phyloP scores from a whole-genome alignment of 2,888 invertebrate genomes.

The Nomada ferruginata region DNA sequence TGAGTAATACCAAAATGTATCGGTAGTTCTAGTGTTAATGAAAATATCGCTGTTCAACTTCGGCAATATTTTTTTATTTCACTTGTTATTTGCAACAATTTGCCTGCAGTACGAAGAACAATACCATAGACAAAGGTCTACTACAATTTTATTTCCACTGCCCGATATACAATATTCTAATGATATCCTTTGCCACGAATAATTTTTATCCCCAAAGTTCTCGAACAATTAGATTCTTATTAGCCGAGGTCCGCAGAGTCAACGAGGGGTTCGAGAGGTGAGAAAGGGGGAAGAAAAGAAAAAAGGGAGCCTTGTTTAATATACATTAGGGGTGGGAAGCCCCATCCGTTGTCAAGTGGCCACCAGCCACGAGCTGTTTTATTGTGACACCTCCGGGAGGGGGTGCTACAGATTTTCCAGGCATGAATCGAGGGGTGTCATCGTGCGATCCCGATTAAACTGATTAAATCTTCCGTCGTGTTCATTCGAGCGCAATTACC shows the following conservation, averaged over 20 bases:
- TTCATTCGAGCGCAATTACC: conserved; percentile 79
- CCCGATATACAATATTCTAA: no score
- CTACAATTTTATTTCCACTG: no score
- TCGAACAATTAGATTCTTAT: conserved; percentile 76
- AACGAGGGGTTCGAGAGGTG: background rate
- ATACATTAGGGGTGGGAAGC: conserved; percentile 75
- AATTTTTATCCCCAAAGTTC: conserved; percentile 45
- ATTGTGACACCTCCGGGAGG: conserved; percentile 78
- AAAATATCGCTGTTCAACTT: no score
- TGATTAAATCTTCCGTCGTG: conserved; percentile 68
- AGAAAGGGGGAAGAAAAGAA: conserved; percentile 40
- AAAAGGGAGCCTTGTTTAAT: conserved; percentile 66
- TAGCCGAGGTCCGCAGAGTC: conserved; percentile 54
- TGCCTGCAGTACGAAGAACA: no score
- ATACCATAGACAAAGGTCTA: no score
- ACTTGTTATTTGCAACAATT: no score
- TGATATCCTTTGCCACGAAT: background rate
- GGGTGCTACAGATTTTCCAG: conserved; percentile 69
- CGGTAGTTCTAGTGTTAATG: no score
- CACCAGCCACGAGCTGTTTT: conserved; percentile 78
- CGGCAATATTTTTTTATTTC: no score
- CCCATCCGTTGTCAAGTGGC: conserved; percentile 78
- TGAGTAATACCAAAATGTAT: no score
- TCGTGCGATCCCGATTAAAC: conserved; percentile 68
- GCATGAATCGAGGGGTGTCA: conserved; percentile 67